phyloP scores from a whole-genome alignment of 2,888 invertebrate species.

The Baccha elongata region DNA sequence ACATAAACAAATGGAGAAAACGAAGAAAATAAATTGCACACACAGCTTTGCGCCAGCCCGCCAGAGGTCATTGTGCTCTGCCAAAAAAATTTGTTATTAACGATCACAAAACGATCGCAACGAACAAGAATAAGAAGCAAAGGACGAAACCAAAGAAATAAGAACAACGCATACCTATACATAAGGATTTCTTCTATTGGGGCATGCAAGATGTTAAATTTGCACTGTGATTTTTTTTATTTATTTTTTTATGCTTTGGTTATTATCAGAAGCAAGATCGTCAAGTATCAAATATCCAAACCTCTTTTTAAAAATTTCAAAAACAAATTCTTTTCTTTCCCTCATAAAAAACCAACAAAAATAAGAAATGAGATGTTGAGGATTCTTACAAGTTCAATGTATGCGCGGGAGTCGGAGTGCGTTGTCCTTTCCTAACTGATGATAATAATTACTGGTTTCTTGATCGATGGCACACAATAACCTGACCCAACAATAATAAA shows the following conservation, averaged over 20 bases:
- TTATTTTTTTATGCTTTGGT: background rate
- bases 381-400: background rate
- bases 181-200: constrained; percentile 40
- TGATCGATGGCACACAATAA: constrained; percentile 72
- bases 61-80: constrained; percentile 68
- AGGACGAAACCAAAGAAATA: constrained; percentile 1
- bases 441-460: constrained; percentile 66
- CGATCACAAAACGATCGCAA: constrained; percentile 61
- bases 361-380: background rate
- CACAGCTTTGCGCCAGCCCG: constrained; percentile 42
- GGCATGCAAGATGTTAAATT: constrained; percentile 23
- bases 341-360: background rate
- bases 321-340: background rate
- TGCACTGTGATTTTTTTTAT: background rate
- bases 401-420: constrained; percentile 69
- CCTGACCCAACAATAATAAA: constrained; percentile 73
- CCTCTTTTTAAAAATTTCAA: background rate
- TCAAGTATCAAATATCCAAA: constrained; percentile 54
- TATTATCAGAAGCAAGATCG: constrained; percentile 12
- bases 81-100: constrained; percentile 65
- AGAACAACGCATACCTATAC: constrained; percentile 22
- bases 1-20: constrained; percentile 61
- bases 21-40: constrained; percentile 48
- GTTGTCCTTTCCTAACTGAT: constrained; percentile 60
- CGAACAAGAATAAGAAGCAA: constrained; percentile 45